These are phyloP conservation scores for Anhinga anhinga DNA, from an alignment of 2,113 vertebrate genomes.

Conservation along the genomic window DNA sequence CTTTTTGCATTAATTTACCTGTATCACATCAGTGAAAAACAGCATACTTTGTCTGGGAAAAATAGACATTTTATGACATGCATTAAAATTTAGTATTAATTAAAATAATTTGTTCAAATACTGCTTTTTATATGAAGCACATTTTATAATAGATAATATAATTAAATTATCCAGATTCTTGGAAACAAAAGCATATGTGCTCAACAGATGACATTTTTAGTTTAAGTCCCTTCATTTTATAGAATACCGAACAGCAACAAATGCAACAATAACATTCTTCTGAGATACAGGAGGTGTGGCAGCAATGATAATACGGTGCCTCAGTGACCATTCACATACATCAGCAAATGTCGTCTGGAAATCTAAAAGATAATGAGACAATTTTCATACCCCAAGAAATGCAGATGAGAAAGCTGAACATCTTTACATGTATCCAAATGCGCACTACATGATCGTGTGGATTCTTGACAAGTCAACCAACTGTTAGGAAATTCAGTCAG, in stretches of 20 bases:
- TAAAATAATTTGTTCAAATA: conserved; percentile 14
- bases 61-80: neutral
- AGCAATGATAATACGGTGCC: neutral
- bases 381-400: neutral
- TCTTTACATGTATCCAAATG: conserved; percentile 3
- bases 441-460: neutral
- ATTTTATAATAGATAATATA: conserved; percentile 6
- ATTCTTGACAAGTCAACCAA: conserved; percentile 41
- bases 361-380: neutral
- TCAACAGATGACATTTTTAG: conserved; percentile 16
- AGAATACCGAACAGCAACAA: neutral
- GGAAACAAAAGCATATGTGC: conserved; percentile 14
- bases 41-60: neutral
- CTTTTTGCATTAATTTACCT: neutral
- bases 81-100: neutral
- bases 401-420: conserved; percentile 15
- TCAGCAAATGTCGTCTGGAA: neutral
- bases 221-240: neutral
- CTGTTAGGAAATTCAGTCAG: conserved; percentile 17
- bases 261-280: neutral
- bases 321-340: neutral
- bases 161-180: neutral
- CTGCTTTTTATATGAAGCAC: neutral
- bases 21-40: neutral
- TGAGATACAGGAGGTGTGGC: neutral